Evolutionary conservation across 2,113 vertebrate genomes (phyloP).

Genomic region (Mionectes macconnelli): DNA sequence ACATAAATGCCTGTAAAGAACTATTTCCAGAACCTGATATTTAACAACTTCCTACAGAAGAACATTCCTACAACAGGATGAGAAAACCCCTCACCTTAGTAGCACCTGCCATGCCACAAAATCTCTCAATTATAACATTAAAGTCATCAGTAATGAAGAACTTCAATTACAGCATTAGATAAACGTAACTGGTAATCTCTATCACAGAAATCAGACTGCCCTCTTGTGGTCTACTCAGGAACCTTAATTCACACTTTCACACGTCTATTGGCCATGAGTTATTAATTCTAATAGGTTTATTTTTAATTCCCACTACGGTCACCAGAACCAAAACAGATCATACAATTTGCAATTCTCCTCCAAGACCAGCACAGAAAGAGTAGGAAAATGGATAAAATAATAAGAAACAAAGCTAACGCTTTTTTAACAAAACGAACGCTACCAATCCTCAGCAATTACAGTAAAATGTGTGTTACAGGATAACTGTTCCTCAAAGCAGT

Average conservation of each 20-base stretch:
- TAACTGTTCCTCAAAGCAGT: background rate
- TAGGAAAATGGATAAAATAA: background rate
- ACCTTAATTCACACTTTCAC: background rate
- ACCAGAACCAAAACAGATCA: background rate
- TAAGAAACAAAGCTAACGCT: background rate
- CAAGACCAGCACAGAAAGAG: background rate
- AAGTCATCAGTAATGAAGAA: background rate
- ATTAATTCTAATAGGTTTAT: background rate
- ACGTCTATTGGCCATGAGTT: background rate
- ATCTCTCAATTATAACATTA: background rate
- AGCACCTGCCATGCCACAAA: background rate
- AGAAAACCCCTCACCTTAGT: background rate
- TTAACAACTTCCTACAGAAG: background rate
- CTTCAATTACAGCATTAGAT: background rate
- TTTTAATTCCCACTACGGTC: background rate
- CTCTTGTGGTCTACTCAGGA: background rate
- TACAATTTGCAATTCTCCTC: background rate
- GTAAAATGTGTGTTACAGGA: background rate
- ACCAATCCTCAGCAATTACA: background rate
- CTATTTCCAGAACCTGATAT: background rate
- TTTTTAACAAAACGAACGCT: accelerated
- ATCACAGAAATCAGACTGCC: constrained; percentile 13
- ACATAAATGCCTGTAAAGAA: background rate
- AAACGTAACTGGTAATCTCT: background rate
- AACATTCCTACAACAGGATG: background rate